Conservation (phyloP, 2,888 invertebrate species). For the Lepidonotus clava region DNA sequence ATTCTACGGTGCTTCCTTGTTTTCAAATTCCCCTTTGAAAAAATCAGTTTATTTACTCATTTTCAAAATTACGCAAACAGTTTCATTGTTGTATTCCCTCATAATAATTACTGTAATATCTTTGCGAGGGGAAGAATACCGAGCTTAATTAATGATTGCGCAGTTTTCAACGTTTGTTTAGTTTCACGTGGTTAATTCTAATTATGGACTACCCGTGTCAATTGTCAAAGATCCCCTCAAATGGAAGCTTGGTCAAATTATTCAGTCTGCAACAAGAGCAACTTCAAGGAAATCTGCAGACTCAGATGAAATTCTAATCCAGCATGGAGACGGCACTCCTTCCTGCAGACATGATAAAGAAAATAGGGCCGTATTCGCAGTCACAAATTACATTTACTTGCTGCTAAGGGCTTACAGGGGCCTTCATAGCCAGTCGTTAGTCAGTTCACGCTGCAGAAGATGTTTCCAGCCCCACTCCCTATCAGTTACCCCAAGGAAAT, state of each 20-base stretch:
- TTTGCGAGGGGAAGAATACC: too few species aligned
- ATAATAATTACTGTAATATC: too few species aligned
- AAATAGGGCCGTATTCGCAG: background rate
- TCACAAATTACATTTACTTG: background rate
- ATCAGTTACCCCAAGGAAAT: conserved; percentile 7
- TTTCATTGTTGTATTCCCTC: too few species aligned
- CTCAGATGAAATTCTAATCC: background rate
- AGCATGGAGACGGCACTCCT: background rate
- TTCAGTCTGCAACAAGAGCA: background rate
- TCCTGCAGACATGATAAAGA: background rate
- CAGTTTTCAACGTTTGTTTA: background rate
- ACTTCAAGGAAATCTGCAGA: background rate
- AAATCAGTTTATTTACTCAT: too few species aligned
- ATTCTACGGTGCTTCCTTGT: too few species aligned
- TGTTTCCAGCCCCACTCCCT: background rate
- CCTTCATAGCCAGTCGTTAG: too few species aligned
- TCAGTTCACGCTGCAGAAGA: too few species aligned
- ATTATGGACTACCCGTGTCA: background rate
- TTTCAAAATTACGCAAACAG: too few species aligned
- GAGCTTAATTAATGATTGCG: too few species aligned
- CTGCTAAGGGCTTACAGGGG: background rate
- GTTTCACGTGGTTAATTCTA: background rate
- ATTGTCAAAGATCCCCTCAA: background rate
- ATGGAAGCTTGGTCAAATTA: background rate
- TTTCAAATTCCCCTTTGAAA: too few species aligned